phyloP scores from a whole-genome alignment of 2,888 invertebrate species.

The Papilio elwesi region DNA sequence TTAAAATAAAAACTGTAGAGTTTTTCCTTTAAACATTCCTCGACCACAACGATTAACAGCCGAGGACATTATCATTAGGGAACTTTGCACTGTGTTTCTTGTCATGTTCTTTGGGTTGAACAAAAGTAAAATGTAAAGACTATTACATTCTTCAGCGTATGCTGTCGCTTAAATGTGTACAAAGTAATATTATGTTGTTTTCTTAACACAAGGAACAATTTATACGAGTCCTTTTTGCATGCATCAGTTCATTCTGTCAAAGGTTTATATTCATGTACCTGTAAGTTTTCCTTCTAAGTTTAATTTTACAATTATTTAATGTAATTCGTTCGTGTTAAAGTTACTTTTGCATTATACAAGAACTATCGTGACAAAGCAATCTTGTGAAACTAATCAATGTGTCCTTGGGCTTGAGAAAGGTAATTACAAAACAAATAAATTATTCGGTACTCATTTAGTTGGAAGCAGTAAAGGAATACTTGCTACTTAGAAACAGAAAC shows the following conservation, averaged over 20 bases:
- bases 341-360: neutral
- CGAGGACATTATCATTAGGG: slow-evolving; percentile 32
- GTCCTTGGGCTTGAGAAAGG: slow-evolving; percentile 13
- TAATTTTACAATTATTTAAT: too few relatives aligned
- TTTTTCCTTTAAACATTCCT: slow-evolving; percentile 30
- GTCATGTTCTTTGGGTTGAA: slow-evolving; percentile 22
- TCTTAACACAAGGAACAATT: slow-evolving; percentile 1
- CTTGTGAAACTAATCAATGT: slow-evolving; percentile 17
- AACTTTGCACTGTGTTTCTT: slow-evolving; percentile 33
- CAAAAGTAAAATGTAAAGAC: slow-evolving; percentile 20
- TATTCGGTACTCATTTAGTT: slow-evolving; percentile 19
- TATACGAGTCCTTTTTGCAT: neutral
- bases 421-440: slow-evolving; percentile 23
- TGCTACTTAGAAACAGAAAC: neutral
- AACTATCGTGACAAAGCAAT: slow-evolving; percentile 8
- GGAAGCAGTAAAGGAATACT: slow-evolving; percentile 1
- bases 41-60: slow-evolving; percentile 29
- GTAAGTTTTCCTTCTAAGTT: too few relatives aligned
- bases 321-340: neutral
- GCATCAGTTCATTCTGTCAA: neutral
- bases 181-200: slow-evolving; percentile 15
- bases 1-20: slow-evolving; percentile 22
- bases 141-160: slow-evolving; percentile 20
- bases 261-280: too few relatives aligned
- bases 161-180: slow-evolving; percentile 6